Base-by-base conservation (phyloP, 2,888 invertebrate species). In the Steromphala cineraria region DNA sequence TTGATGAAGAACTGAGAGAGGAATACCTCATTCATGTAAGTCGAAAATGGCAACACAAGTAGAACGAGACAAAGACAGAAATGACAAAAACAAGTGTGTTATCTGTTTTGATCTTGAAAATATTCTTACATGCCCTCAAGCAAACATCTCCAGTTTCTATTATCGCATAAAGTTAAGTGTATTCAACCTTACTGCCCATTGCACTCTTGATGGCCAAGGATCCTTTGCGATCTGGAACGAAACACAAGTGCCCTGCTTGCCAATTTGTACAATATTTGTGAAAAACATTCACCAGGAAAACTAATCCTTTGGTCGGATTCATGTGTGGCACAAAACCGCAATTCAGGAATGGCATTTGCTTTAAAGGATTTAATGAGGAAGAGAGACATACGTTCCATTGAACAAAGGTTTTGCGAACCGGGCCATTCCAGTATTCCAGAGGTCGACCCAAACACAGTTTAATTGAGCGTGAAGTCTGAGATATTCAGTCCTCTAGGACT, bases 361-460 rank as follows among this genome's bases (percentile, higher is more conserved):
- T 31, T 85, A 15, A 82, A 84, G 78, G 10, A 67, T n/a, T 82
- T 82, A 79, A 62, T 82, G 78, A n/a, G 31, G 17, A 56, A 36
- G 17, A 62, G 82, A 75, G 28, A 55, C 13, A 71, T 79, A 3
- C 19, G 52, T 7, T 21, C 52, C 62, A 81, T 81, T 21, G 67
- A 19, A 19, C 76, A 84, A 52, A 79, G 52, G 19, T 80, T 80
- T 74, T 81, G 83, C 28, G 82, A 82, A 62, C 80, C 83, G 31
- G 76, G 84, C 0, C 84, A 85, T 75, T 85, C 84, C 0, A 62
- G 75, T 40, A 82, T 83, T 21, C 85, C 83, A 62, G 83, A 56
- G 24, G 56, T 56, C 17, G 24, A 67, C 17, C 36, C 67, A 67
- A n/a, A n/a, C n/a, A n/a, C 67, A 67, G 67, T n/a, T 15, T n/a